Percentiles rank a stretch among this genome's conserved stretches.
Conservation (phyloP, 1,140 invertebrate genomes). For the Drosophila navojoa region DNA sequence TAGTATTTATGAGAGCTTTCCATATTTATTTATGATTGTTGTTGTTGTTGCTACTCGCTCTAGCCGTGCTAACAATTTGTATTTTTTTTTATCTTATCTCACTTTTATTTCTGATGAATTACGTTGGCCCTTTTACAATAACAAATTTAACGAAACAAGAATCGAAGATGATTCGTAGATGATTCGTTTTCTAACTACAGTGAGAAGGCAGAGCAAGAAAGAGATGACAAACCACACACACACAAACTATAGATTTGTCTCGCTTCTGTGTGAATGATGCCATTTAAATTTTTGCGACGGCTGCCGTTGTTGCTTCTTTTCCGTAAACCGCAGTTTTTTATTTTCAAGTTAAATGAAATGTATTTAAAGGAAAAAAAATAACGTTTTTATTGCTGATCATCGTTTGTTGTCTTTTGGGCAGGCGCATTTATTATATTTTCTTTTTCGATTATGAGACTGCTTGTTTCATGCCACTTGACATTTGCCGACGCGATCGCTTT, state of each 20-base stretch:
- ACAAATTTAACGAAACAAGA: conserved; percentile 35
- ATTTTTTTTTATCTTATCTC: conserved; percentile 61
- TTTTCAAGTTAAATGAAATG: conserved; percentile 31
- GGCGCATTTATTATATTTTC: conserved; percentile 1
- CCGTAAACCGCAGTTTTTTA: conserved; percentile 15
- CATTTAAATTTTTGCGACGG: conserved; percentile 20
- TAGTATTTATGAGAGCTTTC: conserved; percentile 24
- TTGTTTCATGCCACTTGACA: conserved; percentile 60
- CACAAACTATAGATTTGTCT: conserved; percentile 37
- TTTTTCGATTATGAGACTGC: conserved; percentile 24
- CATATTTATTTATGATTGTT: conserved; percentile 53
- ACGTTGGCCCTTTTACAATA: conserved; percentile 17
- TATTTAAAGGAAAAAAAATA: conserved; percentile 23
- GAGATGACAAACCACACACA: not conserved
- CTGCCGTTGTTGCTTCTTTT: conserved; percentile 4
- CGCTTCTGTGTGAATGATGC: conserved; percentile 33
- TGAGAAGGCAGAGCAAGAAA: conserved; percentile 7
- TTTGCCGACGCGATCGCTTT: conserved; percentile 52
- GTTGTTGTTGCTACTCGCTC: conserved; percentile 11
- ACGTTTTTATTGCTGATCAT: conserved; percentile 17
- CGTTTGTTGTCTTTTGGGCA: conserved; percentile 29
- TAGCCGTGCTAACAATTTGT: conserved; percentile 31
- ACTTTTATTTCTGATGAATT: conserved; percentile 48
- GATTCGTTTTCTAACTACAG: conserved; percentile 19
- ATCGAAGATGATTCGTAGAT: conserved; percentile 23